Evolutionary conservation across 2,113 vertebrate genomes (phyloP).

Genomic region (Neolamprologus ventralis): DNA sequence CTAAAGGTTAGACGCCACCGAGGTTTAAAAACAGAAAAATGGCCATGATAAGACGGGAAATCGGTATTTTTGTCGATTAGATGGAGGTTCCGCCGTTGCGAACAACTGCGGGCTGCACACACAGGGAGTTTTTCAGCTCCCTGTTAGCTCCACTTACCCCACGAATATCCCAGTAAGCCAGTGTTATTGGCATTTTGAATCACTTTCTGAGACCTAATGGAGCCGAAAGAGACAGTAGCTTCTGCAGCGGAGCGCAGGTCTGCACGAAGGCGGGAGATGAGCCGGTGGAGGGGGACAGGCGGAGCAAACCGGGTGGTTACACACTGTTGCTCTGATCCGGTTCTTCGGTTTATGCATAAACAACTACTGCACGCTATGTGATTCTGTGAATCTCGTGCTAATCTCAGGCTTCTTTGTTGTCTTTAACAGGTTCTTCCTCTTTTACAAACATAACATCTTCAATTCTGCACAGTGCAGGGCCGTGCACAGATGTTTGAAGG

Average conservation of each 20-base stretch:
- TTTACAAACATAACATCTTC: neutral
- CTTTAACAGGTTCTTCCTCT: neutral
- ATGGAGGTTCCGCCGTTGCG: neutral
- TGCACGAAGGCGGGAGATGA: neutral
- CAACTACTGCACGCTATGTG: neutral
- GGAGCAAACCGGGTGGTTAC: neutral
- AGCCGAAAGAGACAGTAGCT: accelerated
- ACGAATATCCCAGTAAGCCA: conserved; percentile 86
- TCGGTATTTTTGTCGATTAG: neutral
- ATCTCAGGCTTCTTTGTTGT: neutral
- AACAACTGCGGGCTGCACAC: neutral
- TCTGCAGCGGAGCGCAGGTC: neutral
- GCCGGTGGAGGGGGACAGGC: neutral
- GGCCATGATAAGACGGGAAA: neutral
- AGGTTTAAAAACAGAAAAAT: neutral
- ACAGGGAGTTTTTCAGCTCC: neutral
- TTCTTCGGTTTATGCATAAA: neutral
- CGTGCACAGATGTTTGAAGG: neutral
- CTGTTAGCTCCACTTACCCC: conserved; percentile 72
- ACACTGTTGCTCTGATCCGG: neutral
- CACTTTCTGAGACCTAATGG: neutral
- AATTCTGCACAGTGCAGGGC: neutral
- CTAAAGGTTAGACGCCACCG: too few species aligned
- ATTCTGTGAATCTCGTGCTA: neutral
- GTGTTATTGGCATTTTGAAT: conserved; percentile 55